Evolutionary conservation across 2,888 invertebrate species (phyloP).

Genomic region (Pammene fasciana): DNA sequence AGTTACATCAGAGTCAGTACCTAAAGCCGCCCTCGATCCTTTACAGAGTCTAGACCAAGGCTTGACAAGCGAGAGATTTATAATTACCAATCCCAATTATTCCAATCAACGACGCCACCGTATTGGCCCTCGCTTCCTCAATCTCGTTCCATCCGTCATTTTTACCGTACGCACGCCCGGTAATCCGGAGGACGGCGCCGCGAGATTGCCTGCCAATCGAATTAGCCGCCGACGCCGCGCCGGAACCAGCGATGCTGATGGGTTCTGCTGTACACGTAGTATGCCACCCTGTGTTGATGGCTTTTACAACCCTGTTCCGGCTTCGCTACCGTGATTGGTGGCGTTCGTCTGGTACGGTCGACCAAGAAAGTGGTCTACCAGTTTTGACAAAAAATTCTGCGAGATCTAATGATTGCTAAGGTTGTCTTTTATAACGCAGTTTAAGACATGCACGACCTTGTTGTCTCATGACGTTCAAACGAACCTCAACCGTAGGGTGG

Average conservation of each 20-base stretch:
- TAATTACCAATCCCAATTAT: slow-evolving; percentile 8
- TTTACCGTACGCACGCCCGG: slow-evolving; percentile 39
- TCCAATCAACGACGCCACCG: neutral
- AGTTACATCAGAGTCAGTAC: neutral
- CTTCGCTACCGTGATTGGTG: neutral
- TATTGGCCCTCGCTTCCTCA: slow-evolving; percentile 13
- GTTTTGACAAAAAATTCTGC: too few relatives aligned
- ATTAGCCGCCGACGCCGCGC: slow-evolving; percentile 53
- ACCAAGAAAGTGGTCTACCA: too few relatives aligned
- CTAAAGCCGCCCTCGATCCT: too few relatives aligned
- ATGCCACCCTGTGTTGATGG: slow-evolving; percentile 9
- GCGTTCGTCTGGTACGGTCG: too few relatives aligned
- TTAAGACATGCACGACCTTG: too few relatives aligned
- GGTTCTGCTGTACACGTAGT: slow-evolving; percentile 19
- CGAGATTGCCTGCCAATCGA: slow-evolving; percentile 77
- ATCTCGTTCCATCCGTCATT: slow-evolving; percentile 25
- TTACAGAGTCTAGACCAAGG: neutral
- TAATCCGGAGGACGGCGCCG: slow-evolving; percentile 61
- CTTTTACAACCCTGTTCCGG: slow-evolving; percentile 7
- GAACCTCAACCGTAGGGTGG: too few relatives aligned
- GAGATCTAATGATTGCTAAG: too few relatives aligned
- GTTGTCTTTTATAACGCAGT: too few relatives aligned
- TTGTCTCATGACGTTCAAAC: too few relatives aligned
- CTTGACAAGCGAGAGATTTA: neutral
- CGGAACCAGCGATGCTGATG: slow-evolving; percentile 35